Evolutionary conservation across 2,888 invertebrate species (phyloP).

Genomic region (Biston stratarius): DNA sequence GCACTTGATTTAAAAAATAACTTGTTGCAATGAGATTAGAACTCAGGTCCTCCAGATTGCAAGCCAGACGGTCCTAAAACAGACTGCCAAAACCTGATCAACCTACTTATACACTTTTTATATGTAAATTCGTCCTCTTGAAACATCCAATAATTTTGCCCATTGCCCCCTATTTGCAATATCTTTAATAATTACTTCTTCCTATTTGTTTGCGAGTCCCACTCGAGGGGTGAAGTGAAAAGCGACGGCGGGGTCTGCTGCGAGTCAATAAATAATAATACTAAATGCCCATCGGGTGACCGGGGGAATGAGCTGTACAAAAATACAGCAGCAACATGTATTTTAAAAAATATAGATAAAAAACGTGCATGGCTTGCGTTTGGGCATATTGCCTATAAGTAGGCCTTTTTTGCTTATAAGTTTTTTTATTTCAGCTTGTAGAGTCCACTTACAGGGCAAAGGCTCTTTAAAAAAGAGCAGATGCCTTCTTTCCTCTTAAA

Average conservation of each 20-base stretch:
- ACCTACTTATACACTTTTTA: conserved; percentile 13
- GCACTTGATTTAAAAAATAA: too few relatives aligned
- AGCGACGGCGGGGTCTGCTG: conserved; percentile 71
- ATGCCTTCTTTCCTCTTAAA: too few relatives aligned
- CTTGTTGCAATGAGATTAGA: too few relatives aligned
- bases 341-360: not conserved
- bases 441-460: too few relatives aligned
- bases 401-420: too few relatives aligned
- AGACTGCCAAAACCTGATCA: too few relatives aligned
- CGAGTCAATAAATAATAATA: conserved; percentile 84
- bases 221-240: conserved; percentile 71
- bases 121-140: conserved; percentile 40
- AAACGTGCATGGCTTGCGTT: too few relatives aligned
- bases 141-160: conserved; percentile 68
- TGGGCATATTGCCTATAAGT: too few relatives aligned
- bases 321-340: conserved; percentile 13
- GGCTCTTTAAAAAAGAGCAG: too few relatives aligned
- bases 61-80: too few relatives aligned
- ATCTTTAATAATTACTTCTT: conserved; percentile 85
- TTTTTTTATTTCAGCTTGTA: too few relatives aligned
- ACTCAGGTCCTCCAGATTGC: too few relatives aligned
- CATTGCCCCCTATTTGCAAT: conserved; percentile 77
- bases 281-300: conserved; percentile 78
- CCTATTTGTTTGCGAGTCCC: conserved; percentile 78
- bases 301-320: conserved; percentile 49